Percentiles rank a stretch among this genome's conserved stretches.
Conservation (phyloP, 2,888 invertebrate genomes). For the Asteroscopus sphinx region DNA sequence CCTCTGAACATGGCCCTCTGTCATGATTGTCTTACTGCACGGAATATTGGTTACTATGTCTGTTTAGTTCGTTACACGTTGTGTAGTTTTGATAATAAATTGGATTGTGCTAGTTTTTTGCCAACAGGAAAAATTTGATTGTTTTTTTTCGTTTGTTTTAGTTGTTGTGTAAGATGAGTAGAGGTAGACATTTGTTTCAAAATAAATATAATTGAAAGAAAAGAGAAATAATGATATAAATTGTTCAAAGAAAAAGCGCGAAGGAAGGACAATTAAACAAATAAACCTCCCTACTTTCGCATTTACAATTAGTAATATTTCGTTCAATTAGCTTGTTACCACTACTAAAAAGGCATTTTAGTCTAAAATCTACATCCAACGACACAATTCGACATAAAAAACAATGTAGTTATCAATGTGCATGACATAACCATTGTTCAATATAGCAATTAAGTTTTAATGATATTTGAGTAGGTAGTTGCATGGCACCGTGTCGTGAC, state of each 20-base stretch:
- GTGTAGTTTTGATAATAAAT: slow-evolving; percentile 50
- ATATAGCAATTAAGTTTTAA: slow-evolving; percentile 28
- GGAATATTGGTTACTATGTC: slow-evolving; percentile 54
- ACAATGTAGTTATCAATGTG: neutral
- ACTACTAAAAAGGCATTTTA: neutral
- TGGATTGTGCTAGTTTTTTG: slow-evolving; percentile 13
- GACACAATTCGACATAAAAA: no score
- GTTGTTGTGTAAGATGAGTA: neutral
- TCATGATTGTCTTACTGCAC: slow-evolving; percentile 65
- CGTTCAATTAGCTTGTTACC: no score
- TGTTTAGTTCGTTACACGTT: slow-evolving; percentile 50
- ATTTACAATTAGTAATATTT: no score
- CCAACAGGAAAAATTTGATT: slow-evolving; percentile 1
- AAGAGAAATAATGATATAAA: no score
- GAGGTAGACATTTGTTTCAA: no score
- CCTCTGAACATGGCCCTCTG: slow-evolving; percentile 63
- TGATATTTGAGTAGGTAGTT: slow-evolving; percentile 24
- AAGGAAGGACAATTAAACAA: no score
- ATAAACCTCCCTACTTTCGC: no score
- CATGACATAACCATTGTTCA: slow-evolving; percentile 10
- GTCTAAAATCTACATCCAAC: neutral
- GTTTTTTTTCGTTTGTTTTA: neutral
- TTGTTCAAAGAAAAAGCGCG: no score
- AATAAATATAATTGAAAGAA: no score
- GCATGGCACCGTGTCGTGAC: slow-evolving; percentile 23